phyloP scores from a whole-genome alignment of 2,113 vertebrate genomes.

The Dermatemys mawii region DNA sequence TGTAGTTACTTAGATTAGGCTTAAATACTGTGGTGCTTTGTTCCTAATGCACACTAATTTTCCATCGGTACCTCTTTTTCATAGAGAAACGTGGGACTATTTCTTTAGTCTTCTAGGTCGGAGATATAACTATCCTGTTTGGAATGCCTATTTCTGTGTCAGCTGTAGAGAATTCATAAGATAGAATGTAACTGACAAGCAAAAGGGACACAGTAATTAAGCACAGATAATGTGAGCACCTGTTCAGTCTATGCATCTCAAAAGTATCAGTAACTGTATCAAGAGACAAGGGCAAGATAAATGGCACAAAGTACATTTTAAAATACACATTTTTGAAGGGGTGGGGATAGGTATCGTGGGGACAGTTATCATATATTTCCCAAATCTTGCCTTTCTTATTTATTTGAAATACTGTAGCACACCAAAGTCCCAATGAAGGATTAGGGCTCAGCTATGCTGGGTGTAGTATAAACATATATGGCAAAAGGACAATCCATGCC shows the following conservation, averaged over 20 bases:
- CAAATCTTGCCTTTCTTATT: neutral
- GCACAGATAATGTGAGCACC: neutral
- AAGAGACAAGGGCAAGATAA: neutral
- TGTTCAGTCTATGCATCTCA: neutral
- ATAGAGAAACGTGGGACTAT: neutral
- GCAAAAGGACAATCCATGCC: neutral
- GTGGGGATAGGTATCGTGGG: neutral
- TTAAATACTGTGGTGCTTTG: neutral
- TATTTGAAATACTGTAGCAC: neutral
- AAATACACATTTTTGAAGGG: neutral
- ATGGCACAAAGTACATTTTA: neutral
- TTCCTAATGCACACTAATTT: neutral
- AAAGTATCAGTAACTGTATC: neutral
- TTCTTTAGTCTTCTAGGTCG: neutral
- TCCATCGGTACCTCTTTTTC: neutral
- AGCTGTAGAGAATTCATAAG: neutral
- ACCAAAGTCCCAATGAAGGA: neutral
- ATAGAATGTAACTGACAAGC: neutral
- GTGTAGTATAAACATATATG: neutral
- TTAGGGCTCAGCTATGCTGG: neutral
- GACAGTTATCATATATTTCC: neutral
- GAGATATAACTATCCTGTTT: neutral
- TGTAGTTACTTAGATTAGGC: neutral
- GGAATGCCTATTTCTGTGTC: neutral
- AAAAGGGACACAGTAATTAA: neutral